Conservation (phyloP, 1,140 invertebrate genomes). For the Aphelinus atriplicis region DNA sequence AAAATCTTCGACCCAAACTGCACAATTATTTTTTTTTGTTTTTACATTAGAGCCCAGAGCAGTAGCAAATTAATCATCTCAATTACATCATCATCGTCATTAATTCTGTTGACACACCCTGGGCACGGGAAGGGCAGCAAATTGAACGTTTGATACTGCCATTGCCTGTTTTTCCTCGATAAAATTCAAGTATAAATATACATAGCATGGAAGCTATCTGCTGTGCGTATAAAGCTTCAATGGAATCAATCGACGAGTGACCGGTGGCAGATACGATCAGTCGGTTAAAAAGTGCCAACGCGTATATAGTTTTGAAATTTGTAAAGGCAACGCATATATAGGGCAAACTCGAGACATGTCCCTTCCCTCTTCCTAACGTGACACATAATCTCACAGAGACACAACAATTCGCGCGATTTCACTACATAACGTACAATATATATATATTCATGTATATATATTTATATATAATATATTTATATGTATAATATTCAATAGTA, state of each 20-base stretch:
- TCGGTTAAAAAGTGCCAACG: background rate
- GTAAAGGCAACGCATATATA: background rate
- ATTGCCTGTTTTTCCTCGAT: constrained; percentile 12
- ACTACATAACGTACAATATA: constrained; percentile 65
- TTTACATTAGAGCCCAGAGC: constrained; percentile 54
- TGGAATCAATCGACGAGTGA: too few relatives aligned
- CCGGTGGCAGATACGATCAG: background rate
- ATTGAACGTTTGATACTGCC: constrained; percentile 25
- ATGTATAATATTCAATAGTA: constrained; percentile 56
- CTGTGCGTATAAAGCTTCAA: too few relatives aligned
- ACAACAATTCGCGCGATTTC: constrained; percentile 61
- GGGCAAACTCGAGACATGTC: background rate
- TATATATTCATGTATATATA: constrained; percentile 55
- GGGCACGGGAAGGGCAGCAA: constrained; percentile 42
- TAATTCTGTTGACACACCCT: constrained; percentile 52
- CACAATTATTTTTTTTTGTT: constrained; percentile 57
- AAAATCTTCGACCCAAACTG: constrained; percentile 52
- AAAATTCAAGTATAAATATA: constrained; percentile 7
- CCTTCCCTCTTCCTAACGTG: constrained; percentile 2
- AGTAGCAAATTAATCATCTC: constrained; percentile 58
- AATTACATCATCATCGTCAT: constrained; percentile 15
- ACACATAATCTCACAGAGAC: constrained; percentile 62
- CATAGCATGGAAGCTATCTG: too few relatives aligned
- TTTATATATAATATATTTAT: constrained; percentile 54
- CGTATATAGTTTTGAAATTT: background rate